A percentile compares a stretch with the other conserved stretches of the same genome.
Conservation (phyloP, 2,888 invertebrate species). For the Habrosyne pyritoides region DNA sequence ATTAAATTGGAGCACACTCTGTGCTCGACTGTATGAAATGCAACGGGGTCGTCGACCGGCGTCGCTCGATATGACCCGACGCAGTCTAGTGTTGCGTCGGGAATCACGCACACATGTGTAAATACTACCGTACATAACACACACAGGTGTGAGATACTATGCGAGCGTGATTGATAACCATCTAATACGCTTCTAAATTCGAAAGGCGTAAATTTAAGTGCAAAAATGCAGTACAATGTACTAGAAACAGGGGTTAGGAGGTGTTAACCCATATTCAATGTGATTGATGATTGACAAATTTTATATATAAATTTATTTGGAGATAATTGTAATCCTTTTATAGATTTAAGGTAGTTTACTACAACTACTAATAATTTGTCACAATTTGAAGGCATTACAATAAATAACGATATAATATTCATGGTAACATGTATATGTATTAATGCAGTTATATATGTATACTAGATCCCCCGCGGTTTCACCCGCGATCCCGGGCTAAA, state of each 20-base stretch:
- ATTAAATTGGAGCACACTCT: constrained; percentile 33
- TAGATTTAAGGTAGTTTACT: too few relatives aligned
- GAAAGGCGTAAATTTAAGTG: neutral
- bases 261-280: neutral
- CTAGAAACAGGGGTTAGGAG: neutral
- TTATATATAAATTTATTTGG: neutral
- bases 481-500: too few relatives aligned
- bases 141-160: constrained; percentile 13
- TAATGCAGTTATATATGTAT: too few relatives aligned
- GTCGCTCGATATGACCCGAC: constrained; percentile 31
- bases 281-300: neutral
- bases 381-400: too few relatives aligned
- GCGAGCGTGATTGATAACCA: constrained; percentile 18
- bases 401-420: too few relatives aligned
- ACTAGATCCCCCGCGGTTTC: too few relatives aligned
- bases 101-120: constrained; percentile 20
- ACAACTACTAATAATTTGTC: too few relatives aligned
- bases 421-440: too few relatives aligned
- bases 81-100: constrained; percentile 27
- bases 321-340: neutral
- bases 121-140: constrained; percentile 13
- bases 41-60: constrained; percentile 31
- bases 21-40: constrained; percentile 25
- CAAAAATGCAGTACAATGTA: neutral
- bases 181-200: neutral